phyloP scores from a whole-genome alignment of 2,113 vertebrate genomes.

The Percopsis transmontana region DNA sequence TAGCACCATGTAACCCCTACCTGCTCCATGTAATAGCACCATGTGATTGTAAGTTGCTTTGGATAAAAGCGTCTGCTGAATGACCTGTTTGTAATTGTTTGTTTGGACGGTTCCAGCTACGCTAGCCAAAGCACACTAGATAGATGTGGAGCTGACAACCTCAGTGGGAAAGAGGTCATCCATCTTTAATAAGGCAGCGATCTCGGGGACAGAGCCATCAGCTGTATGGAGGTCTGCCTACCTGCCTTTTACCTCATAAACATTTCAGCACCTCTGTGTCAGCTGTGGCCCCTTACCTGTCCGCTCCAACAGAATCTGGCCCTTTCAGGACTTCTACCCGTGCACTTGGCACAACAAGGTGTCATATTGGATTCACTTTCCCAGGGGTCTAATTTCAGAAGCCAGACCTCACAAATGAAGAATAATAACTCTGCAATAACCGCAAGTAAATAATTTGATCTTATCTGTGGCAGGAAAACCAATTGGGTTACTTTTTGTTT shows the following conservation, averaged over 20 bases:
- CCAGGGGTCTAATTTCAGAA: too few relatives aligned
- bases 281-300: neutral
- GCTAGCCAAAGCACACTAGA: neutral
- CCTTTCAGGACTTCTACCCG: neutral
- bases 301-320: neutral
- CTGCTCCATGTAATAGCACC: too few relatives aligned
- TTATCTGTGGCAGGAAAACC: neutral
- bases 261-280: slow-evolving; percentile 42
- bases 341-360: too few relatives aligned
- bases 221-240: slow-evolving; percentile 9
- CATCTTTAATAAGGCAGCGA: slow-evolving; percentile 34
- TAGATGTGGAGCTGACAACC: slow-evolving; percentile 1
- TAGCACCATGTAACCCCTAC: too few relatives aligned
- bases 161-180: slow-evolving; percentile 6
- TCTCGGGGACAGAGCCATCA: slow-evolving; percentile 1
- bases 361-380: too few relatives aligned
- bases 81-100: too few relatives aligned
- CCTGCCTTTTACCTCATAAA: slow-evolving; percentile 40
- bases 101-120: neutral
- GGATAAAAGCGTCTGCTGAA: too few relatives aligned
- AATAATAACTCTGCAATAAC: too few relatives aligned
- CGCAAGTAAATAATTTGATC: too few relatives aligned
- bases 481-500: neutral
- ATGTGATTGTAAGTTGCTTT: too few relatives aligned
- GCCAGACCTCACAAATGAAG: too few relatives aligned